Conservation (phyloP, 2,888 invertebrate species). For the Thereva nobilitata region DNA sequence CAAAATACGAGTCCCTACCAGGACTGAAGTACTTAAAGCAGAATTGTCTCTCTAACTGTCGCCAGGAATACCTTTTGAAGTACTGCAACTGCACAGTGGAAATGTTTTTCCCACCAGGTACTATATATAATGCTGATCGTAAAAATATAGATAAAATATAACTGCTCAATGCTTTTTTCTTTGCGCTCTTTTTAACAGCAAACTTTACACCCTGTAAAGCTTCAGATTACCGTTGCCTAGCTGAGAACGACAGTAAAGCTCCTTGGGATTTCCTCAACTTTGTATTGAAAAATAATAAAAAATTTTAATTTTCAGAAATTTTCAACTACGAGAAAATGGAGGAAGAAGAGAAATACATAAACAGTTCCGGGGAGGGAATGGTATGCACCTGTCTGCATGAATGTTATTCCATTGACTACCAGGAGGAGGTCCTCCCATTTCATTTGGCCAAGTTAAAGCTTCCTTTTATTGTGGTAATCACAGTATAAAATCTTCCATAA, state of each 20-base stretch:
- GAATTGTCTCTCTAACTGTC: slow-evolving; percentile 56
- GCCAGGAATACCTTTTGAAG: slow-evolving; percentile 53
- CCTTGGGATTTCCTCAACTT: too few relatives aligned
- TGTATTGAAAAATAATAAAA: not conserved
- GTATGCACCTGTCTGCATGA: slow-evolving; percentile 52
- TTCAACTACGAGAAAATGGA: slow-evolving; percentile 47
- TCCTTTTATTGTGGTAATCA: not conserved
- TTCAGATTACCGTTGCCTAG: slow-evolving; percentile 49
- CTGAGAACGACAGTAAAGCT: slow-evolving; percentile 48
- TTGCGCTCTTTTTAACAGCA: slow-evolving; percentile 24
- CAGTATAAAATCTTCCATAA: not conserved
- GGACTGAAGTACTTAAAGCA: slow-evolving; percentile 54
- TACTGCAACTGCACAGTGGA: slow-evolving; percentile 57
- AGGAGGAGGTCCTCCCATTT: slow-evolving; percentile 39
- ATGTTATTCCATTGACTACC: slow-evolving; percentile 48
- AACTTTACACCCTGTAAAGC: slow-evolving; percentile 42
- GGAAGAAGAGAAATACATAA: slow-evolving; percentile 50
- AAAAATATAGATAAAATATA: not conserved
- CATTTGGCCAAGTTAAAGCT: slow-evolving; percentile 32
- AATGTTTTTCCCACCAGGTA: slow-evolving; percentile 55
- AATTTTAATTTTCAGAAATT: slow-evolving; percentile 3
- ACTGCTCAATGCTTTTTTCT: not conserved
- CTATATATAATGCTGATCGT: slow-evolving; percentile 12
- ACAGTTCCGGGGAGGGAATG: slow-evolving; percentile 51
- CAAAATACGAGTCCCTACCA: slow-evolving; percentile 50